Percentiles rank a stretch among this genome's conserved stretches.
Conservation (phyloP, 1,140 invertebrate genomes). For the Acromyrmex charruanus region DNA sequence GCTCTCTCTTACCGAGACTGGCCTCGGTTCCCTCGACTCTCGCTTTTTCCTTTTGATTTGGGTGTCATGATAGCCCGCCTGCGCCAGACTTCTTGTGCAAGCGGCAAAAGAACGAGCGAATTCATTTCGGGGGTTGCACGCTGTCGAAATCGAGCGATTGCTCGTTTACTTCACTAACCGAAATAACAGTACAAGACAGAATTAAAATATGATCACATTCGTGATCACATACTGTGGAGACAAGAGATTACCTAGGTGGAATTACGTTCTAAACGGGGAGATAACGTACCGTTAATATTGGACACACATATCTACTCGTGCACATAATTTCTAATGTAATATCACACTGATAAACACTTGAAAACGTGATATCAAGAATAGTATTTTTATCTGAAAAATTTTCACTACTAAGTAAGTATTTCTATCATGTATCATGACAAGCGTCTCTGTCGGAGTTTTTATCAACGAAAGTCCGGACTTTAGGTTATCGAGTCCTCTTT, state of each 20-base stretch:
- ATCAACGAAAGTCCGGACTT: constrained; percentile 48
- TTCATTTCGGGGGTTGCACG: constrained; percentile 49
- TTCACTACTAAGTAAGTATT: constrained; percentile 32
- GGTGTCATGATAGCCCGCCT: constrained; percentile 76
- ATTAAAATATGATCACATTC: neutral
- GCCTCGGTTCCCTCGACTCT: constrained; percentile 75
- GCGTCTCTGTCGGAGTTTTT: constrained; percentile 51
- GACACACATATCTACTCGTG: constrained; percentile 26
- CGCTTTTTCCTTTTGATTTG: constrained; percentile 76
- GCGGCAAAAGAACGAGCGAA: constrained; percentile 36
- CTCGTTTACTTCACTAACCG: neutral
- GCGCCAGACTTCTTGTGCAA: constrained; percentile 54
- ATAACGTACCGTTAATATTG: constrained; percentile 30
- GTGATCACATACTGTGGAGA: neutral
- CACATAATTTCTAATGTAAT: neutral
- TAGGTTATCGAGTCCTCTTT: constrained; percentile 56
- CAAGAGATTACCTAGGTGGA: neutral
- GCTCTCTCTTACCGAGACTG: constrained; percentile 68
- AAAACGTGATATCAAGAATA: neutral
- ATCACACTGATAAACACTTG: constrained; percentile 10
- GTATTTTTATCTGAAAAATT: constrained; percentile 36
- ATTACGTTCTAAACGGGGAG: constrained; percentile 51
- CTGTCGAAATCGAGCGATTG: constrained; percentile 22
- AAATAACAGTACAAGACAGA: neutral
- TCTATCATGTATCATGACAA: constrained; percentile 18